These are phyloP conservation scores for Zeugodacus cucurbitae DNA, from an alignment of 1,140 invertebrate genomes.

Conservation along the genomic window DNA sequence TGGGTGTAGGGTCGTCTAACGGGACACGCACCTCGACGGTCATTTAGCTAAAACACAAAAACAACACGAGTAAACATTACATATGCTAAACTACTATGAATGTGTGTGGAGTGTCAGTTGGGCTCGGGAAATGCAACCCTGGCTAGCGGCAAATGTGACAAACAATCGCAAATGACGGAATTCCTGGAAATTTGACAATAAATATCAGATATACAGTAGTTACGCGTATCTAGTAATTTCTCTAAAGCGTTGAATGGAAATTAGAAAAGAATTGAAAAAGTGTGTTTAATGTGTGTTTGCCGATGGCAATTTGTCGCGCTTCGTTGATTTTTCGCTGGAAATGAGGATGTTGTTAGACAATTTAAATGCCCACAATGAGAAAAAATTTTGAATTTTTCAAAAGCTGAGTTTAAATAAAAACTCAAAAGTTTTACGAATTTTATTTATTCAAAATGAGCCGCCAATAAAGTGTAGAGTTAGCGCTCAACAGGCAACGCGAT, in stretches of 20 bases:
- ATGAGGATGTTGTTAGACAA: background rate
- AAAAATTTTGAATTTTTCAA: background rate
- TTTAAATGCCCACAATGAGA: background rate
- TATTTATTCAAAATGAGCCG: background rate
- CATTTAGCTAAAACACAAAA: slow-evolving; percentile 18
- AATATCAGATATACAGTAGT: background rate
- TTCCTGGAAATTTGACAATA: slow-evolving; percentile 2
- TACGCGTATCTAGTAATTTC: background rate
- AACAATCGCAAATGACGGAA: background rate
- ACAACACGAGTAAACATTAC: background rate
- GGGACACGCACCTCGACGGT: background rate
- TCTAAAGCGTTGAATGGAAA: background rate
- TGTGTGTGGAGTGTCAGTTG: background rate
- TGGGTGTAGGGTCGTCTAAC: background rate
- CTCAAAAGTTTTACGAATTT: background rate
- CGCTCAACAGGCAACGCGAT: background rate
- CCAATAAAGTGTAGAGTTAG: background rate
- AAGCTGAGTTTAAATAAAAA: background rate
- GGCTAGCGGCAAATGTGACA: background rate
- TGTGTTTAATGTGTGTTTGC: background rate
- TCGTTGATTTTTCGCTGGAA: background rate
- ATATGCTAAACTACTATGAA: background rate
- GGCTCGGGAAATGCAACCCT: background rate
- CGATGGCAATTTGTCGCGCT: background rate
- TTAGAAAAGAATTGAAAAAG: background rate